phyloP scores from a whole-genome alignment of 2,888 invertebrate genomes.

The Ethmia dodecea region DNA sequence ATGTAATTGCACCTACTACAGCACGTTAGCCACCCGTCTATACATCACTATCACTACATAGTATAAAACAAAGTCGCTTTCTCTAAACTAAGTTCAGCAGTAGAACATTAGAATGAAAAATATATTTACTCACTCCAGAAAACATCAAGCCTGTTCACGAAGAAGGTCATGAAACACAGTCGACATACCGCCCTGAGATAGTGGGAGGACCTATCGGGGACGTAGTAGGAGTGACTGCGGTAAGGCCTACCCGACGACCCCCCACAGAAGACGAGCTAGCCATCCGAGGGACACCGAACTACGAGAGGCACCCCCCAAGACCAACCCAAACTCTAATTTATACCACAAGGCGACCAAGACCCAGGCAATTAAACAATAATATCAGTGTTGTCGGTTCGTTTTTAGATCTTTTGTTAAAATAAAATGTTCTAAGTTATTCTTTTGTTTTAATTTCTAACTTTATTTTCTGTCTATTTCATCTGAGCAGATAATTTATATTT shows the following conservation, averaged over 20 bases:
- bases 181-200: constrained; percentile 43
- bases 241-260: constrained; percentile 26
- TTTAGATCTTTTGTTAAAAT: constrained; percentile 57
- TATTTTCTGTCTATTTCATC: no score
- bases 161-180: constrained; percentile 29
- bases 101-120: no score
- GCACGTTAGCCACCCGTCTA: no score
- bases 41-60: no score
- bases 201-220: constrained; percentile 52
- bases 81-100: no score
- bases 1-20: no score
- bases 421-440: constrained; percentile 23
- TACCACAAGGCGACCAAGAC: constrained; percentile 25
- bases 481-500: no score
- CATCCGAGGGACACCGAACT: neutral
- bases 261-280: neutral
- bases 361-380: constrained; percentile 30
- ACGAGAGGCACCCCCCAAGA: neutral
- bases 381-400: constrained; percentile 56
- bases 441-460: no score
- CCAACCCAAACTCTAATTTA: constrained; percentile 16
- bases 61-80: no score
- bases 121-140: constrained; percentile 51
- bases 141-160: constrained; percentile 60
- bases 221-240: constrained; percentile 46